phyloP scores from a whole-genome alignment of 2,113 vertebrate species.

The Sapayoa aenigma region DNA sequence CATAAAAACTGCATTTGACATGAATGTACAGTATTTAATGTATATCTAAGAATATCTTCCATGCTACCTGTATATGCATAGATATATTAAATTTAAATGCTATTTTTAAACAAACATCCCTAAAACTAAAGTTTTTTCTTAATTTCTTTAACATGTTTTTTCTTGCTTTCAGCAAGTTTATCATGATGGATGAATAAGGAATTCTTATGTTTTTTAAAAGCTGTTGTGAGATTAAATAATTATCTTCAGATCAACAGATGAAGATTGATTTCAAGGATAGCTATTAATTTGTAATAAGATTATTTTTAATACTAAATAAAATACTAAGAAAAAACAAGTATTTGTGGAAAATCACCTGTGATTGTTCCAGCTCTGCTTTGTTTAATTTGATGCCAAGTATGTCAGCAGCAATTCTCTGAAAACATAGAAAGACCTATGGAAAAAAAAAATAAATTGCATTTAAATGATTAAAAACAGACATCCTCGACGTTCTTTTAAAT shows the following conservation, averaged over 20 bases:
- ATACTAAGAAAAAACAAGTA: background rate
- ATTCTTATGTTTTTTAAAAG: background rate
- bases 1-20: background rate
- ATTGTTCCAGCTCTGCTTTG: conserved; percentile 98
- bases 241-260: background rate
- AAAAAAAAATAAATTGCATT: conserved; percentile 59
- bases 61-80: background rate
- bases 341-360: conserved; percentile 86
- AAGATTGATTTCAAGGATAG: background rate
- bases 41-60: background rate
- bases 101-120: background rate
- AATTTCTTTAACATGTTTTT: background rate
- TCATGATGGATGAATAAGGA: background rate
- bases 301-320: background rate
- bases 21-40: background rate
- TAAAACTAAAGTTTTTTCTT: background rate
- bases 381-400: conserved; percentile 96
- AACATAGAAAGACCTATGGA: conserved; percentile 92
- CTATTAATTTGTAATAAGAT: background rate
- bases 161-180: background rate
- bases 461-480: conserved; percentile 75
- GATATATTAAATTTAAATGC: background rate
- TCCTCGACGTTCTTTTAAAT: conserved; percentile 65
- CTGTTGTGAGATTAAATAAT: background rate
- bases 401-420: conserved; percentile 96